A percentile compares a stretch with the other conserved stretches of the same genome.
Conservation (phyloP, 2,888 invertebrate species). For the Therioaphis trifolii region DNA sequence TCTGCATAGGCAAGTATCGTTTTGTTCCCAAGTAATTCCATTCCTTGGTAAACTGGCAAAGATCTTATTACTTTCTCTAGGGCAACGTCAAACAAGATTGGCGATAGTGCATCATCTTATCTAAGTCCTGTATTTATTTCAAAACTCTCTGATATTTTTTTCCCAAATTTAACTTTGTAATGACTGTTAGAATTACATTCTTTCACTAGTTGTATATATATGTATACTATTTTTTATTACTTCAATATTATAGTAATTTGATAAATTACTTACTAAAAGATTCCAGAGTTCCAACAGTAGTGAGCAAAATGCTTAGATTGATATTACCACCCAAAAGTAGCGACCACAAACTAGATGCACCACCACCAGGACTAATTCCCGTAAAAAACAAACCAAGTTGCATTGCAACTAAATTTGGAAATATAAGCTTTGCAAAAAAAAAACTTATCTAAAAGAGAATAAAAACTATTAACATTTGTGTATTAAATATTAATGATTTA, state of each 20-base stretch:
- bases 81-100: too few species aligned
- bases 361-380: conserved; percentile 92
- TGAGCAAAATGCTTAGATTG: conserved; percentile 94
- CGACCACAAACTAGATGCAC: conserved; percentile 97
- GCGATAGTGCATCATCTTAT: too few species aligned
- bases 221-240: not conserved
- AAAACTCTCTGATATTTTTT: too few species aligned
- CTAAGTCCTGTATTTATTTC: too few species aligned
- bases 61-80: too few species aligned
- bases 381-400: conserved; percentile 89
- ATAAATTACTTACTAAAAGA: conserved; percentile 77
- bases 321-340: conserved; percentile 91
- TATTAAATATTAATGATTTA: conserved; percentile 21
- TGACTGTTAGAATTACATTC: too few species aligned
- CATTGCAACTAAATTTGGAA: conserved; percentile 77
- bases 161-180: too few species aligned
- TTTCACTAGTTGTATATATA: too few species aligned
- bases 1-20: too few species aligned
- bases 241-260: not conserved
- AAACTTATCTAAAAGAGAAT: conserved; percentile 76
- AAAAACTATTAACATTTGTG: conserved; percentile 48
- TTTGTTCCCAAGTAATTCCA: too few species aligned
- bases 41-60: too few species aligned
- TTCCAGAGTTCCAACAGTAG: conserved; percentile 86
- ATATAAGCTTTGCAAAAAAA: conserved; percentile 77